Evolutionary conservation across 2,888 invertebrate genomes (phyloP), one percentile per base, ranked within the genome.

Genomic region (Stenodera caucasica): DNA sequence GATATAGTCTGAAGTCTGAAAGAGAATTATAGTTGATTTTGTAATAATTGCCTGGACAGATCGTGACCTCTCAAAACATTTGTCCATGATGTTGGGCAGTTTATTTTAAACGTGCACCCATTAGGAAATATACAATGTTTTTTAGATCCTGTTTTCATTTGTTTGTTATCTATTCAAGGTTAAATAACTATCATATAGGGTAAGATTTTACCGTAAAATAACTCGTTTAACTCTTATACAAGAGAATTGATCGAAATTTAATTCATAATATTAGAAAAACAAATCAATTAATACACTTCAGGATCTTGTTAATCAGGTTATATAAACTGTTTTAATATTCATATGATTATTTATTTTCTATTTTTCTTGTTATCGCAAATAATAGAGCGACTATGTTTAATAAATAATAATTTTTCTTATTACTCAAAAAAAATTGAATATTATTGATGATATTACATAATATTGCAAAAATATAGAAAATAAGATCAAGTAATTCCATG

Each of bases 11-110:
- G n/a, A n/a, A n/a, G n/a, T n/a, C 9, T 40, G 11, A 40, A 53
- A 53, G 37, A 23, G 14, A 61, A 55, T 61, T 61, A 58, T 55
- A 29, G 56, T 53, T 33, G 9, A 33, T 61, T 61, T 54, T 58
- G 61, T 52, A 61, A 61, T 30, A n/a, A 21, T 21, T 21, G 26
- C 23, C 52, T 32, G 37, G 57, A 61, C 57, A 57, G 58, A 58
- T 58, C 62, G 58, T 62, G 62, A 62, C 56, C 58, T 62, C 56
- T 58, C 52, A 55, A 58, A 58, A 58, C 45, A 32, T 51, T 58
- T 56, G 62, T 62, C 62, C 55, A 62, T 58, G 61, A 58, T 26
- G 55, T 33, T 40, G 49, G 59, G 33, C 55, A 50, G 49, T 55
- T 40, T 35, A 49, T 29, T 49, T 33, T 12, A 55, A 60, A 55